Conservation (phyloP, 2,113 vertebrate species). For the Crypturellus undulatus region DNA sequence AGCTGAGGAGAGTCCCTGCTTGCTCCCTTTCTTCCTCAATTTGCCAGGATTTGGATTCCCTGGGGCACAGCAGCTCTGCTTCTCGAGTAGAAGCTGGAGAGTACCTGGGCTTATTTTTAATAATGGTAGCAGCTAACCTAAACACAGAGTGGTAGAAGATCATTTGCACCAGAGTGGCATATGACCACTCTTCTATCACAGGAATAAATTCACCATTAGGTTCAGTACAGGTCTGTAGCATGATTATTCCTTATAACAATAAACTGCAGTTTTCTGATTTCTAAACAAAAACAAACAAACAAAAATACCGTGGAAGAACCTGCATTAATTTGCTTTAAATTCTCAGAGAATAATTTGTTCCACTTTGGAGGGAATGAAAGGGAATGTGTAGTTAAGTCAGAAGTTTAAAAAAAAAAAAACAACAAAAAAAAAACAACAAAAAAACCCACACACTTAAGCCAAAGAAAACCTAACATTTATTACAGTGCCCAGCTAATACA, state of each 20-base stretch:
- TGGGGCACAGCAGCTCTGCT: background rate
- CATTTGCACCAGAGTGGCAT: background rate
- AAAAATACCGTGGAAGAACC: background rate
- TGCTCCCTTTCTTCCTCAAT: background rate
- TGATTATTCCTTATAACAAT: background rate
- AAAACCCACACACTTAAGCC: background rate
- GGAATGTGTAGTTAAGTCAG: fast-evolving
- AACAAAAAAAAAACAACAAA: background rate
- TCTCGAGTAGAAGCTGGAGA: slow-evolving; percentile 14
- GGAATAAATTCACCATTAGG: background rate
- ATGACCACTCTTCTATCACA: background rate
- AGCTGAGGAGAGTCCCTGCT: background rate
- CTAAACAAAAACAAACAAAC: background rate
- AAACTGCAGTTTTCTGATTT: background rate
- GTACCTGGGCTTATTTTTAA: slow-evolving; percentile 4
- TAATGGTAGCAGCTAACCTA: slow-evolving; percentile 8
- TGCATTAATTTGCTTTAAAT: background rate
- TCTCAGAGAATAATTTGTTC: background rate
- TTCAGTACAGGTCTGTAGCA: background rate
- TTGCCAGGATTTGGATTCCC: background rate
- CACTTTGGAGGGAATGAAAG: background rate
- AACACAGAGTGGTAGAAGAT: background rate
- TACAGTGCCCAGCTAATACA: background rate
- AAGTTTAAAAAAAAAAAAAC: background rate
- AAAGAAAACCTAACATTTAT: background rate